These are phyloP conservation scores for Calliphora vomitoria DNA, from an alignment of 2,888 invertebrate species.

Conservation along the genomic window DNA sequence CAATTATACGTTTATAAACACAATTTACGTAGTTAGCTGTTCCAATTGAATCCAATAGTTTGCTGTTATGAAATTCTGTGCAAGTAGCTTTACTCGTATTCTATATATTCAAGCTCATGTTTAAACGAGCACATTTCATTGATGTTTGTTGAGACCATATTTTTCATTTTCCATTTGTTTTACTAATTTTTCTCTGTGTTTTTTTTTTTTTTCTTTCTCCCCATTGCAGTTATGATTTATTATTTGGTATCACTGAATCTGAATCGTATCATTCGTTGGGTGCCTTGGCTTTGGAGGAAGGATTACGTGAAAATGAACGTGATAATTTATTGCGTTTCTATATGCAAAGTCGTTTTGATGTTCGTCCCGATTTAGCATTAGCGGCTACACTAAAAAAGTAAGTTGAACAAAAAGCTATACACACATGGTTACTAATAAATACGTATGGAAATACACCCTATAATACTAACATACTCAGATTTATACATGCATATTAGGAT, in stretches of 20 bases:
- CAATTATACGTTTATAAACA: neutral
- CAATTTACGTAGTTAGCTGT: neutral
- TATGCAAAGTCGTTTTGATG: constrained; percentile 91
- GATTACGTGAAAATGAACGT: constrained; percentile 90
- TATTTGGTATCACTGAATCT: constrained; percentile 93
- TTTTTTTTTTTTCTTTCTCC: constrained; percentile 51
- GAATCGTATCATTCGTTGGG: constrained; percentile 92
- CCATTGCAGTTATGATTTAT: constrained; percentile 90
- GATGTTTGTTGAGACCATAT: constrained; percentile 26
- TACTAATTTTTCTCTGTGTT: neutral
- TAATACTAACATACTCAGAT: too few species aligned
- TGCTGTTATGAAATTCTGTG: neutral
- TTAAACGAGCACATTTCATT: neutral
- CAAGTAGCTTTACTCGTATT: too few species aligned
- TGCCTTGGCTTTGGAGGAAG: constrained; percentile 88
- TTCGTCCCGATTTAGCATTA: constrained; percentile 89
- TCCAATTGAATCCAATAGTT: constrained; percentile 2
- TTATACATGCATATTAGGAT: too few species aligned
- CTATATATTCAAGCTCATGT: neutral
- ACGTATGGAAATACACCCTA: too few species aligned
- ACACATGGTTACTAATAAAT: neutral
- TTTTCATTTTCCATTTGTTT: constrained; percentile 11
- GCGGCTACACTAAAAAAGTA: constrained; percentile 88
- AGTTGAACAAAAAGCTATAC: constrained; percentile 75
- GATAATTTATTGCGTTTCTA: constrained; percentile 91